These are phyloP conservation scores for Drosophila lacteicornis DNA, from an alignment of 1,140 invertebrate genomes.

Conservation along the genomic window DNA sequence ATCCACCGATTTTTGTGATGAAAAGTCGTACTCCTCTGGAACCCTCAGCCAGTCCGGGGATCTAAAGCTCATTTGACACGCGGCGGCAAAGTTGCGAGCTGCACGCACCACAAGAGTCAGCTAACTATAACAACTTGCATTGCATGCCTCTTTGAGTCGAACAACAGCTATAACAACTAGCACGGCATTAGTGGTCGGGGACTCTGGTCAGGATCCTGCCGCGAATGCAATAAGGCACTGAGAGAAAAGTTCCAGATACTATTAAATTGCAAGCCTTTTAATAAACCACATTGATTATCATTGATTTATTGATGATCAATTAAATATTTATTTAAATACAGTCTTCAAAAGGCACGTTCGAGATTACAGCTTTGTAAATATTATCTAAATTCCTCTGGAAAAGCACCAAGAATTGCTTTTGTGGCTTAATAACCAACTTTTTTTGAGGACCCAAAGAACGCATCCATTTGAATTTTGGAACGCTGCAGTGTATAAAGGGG, in stretches of 20 bases:
- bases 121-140: slow-evolving; percentile 56
- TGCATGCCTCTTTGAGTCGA: slow-evolving; percentile 67
- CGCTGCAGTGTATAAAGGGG: slow-evolving; percentile 14
- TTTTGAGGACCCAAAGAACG: background rate
- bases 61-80: slow-evolving; percentile 24
- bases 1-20: slow-evolving; percentile 12
- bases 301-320: no score
- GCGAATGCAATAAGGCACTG: slow-evolving; percentile 16
- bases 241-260: background rate
- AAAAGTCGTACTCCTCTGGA: background rate
- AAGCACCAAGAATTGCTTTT: background rate
- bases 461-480: background rate
- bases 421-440: background rate
- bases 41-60: background rate
- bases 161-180: slow-evolving; percentile 75
- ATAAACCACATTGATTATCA: no score
- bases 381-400: background rate
- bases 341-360: background rate
- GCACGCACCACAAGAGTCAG: slow-evolving; percentile 62
- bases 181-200: slow-evolving; percentile 66
- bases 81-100: slow-evolving; percentile 53
- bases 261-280: background rate
- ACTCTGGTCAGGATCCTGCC: slow-evolving; percentile 15
- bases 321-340: background rate
- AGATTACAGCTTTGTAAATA: no score